Evolutionary conservation across 1,140 invertebrate species (phyloP).

Genomic region (Lasioglossum albipes): DNA sequence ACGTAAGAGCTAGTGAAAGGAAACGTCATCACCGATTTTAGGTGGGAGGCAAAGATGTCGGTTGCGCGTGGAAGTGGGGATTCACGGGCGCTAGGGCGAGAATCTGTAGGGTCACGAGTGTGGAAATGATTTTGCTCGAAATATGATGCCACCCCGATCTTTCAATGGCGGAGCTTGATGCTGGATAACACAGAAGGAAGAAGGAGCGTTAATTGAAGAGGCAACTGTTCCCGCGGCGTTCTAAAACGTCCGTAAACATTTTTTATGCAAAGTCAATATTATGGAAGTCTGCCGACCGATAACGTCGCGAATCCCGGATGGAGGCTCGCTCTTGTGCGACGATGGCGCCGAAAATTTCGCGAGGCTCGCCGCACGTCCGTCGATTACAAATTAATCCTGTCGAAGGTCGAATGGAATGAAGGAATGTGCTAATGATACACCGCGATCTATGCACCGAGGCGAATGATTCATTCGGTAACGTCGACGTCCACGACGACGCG

Average conservation of each 20-base stretch:
- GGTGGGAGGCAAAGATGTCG: constrained; percentile 23
- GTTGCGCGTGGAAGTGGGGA: not conserved
- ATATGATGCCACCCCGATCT: no score
- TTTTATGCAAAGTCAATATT: not conserved
- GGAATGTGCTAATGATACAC: not conserved
- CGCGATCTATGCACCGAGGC: not conserved
- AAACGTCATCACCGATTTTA: constrained; percentile 47
- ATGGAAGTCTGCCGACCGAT: not conserved
- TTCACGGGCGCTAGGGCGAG: not conserved
- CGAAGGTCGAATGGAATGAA: not conserved
- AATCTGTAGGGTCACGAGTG: not conserved
- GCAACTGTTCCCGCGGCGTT: not conserved
- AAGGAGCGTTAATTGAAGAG: not conserved
- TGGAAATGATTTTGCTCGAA: no score
- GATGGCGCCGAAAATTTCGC: not conserved
- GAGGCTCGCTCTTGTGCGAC: not conserved
- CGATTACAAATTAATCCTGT: not conserved
- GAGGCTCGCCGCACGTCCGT: not conserved
- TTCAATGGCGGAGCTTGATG: no score
- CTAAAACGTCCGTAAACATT: constrained; percentile 1
- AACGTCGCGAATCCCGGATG: not conserved
- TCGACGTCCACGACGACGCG: not conserved
- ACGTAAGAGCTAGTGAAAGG: constrained; percentile 50
- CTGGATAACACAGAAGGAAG: no score
- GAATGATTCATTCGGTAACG: not conserved